Base-by-base conservation (phyloP, 2,797 vertebrate genomes). In the Holocentrus rufus region DNA sequence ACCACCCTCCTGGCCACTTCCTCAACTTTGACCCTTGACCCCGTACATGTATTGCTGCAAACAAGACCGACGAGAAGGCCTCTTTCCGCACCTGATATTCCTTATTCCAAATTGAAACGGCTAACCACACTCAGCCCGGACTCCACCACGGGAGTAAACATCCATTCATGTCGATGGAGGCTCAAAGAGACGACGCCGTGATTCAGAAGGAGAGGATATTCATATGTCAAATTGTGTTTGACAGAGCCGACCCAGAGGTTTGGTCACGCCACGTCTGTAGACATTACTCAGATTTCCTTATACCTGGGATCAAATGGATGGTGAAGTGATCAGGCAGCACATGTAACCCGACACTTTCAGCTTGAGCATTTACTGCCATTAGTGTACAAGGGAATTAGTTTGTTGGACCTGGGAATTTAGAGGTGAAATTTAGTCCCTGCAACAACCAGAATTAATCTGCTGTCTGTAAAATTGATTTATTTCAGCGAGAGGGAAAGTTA, bases 11-110 rank as follows among this genome's bases (percentile, higher is more conserved):
- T 95, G 93, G 84, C 94, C 94, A 87, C 85, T 65, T 83, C 91
- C 82, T 95, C 93, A 95, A 95, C 95, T 95, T 94, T 95, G 93
- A 95, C 94, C 95, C 94, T 85, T 93, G 93, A 94, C 94, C 94
- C 92, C 83, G 86, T 88, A 89, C 90, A 94, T 94, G 92, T 91
- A 93, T 93, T 92, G 93, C 83, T 91, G 86, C 93, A 94, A 94
- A 94, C 95, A 95, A 94, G 93, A 92, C 88, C 89, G 92, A 93
- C 88, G 90, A 93, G 92, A 90, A 92, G 92, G 92, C 93, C 91
- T 94, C 93, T 92, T 83, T 81, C 92, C 91, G 91, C 87, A 81
- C 89, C 79, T 92, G 92, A 94, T 93, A 95, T 93, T 92, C 87
- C 87, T 92, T 88, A 92, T 80, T 86, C 88, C 85, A 89, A 80